Conservation (phyloP, 2,113 vertebrate species). For the Hystrix brachyura region DNA sequence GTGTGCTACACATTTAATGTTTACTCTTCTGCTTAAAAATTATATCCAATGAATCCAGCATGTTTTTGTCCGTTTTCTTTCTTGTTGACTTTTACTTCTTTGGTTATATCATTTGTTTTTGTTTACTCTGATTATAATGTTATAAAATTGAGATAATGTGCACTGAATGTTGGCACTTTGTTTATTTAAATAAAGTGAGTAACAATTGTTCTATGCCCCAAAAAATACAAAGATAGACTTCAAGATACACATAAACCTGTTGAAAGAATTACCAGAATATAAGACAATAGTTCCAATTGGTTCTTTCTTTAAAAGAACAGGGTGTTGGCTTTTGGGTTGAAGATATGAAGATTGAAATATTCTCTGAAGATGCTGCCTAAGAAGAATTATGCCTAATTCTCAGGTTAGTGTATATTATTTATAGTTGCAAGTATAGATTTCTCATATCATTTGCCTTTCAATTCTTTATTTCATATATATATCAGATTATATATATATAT, state of each 20-base stretch:
- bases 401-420: background rate
- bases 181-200: background rate
- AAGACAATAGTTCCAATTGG: background rate
- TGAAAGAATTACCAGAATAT: background rate
- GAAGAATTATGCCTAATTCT: background rate
- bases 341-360: background rate
- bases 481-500: too few relatives aligned
- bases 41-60: background rate
- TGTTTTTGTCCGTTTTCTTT: background rate
- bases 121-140: background rate
- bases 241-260: fast-evolving
- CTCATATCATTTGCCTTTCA: background rate
- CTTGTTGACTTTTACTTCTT: background rate
- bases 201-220: background rate
- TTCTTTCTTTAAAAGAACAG: background rate
- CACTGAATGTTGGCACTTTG: background rate
- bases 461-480: background rate
- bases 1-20: background rate
- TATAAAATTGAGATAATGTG: background rate
- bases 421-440: background rate
- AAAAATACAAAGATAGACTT: background rate
- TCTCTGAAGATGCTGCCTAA: background rate
- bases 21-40: background rate
- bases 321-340: background rate
- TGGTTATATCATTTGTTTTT: background rate